Conservation (phyloP, 2,888 invertebrate species). For the Parnassius smintheus region DNA sequence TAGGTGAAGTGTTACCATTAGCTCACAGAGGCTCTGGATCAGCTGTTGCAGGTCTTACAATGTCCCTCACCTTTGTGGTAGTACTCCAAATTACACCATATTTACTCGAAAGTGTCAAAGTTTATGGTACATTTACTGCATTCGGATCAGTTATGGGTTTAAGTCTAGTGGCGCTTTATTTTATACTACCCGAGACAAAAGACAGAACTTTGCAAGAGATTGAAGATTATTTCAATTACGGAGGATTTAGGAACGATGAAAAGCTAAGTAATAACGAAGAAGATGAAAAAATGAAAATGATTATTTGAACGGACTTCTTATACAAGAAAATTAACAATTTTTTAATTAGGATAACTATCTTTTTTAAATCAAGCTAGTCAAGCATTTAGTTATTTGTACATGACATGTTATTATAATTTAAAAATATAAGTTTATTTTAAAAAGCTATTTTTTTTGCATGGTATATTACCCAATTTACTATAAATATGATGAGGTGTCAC, state of each 20-base stretch:
- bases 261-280: constrained; percentile 36
- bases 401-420: too few species aligned
- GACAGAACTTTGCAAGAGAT: constrained; percentile 46
- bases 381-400: too few species aligned
- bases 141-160: constrained; percentile 43
- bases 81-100: constrained; percentile 50
- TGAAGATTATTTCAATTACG: constrained; percentile 44
- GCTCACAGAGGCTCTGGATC: constrained; percentile 53
- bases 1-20: constrained; percentile 61
- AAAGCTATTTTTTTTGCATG: too few species aligned
- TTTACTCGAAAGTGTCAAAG: constrained; percentile 43
- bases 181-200: constrained; percentile 45
- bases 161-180: constrained; percentile 35
- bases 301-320: constrained; percentile 18
- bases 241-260: constrained; percentile 38
- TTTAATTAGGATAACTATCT: neutral
- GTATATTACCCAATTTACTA: too few species aligned
- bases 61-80: constrained; percentile 44
- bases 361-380: too few species aligned
- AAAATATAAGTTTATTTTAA: too few species aligned
- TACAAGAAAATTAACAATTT: neutral
- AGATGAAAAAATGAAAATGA: constrained; percentile 37
- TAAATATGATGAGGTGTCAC: too few species aligned
- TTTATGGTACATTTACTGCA: constrained; percentile 57
- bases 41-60: constrained; percentile 40